Evolutionary conservation across 1,140 invertebrate species (phyloP), one percentile per base, ranked within the genome.

Genomic region (Orius insidiosus): DNA sequence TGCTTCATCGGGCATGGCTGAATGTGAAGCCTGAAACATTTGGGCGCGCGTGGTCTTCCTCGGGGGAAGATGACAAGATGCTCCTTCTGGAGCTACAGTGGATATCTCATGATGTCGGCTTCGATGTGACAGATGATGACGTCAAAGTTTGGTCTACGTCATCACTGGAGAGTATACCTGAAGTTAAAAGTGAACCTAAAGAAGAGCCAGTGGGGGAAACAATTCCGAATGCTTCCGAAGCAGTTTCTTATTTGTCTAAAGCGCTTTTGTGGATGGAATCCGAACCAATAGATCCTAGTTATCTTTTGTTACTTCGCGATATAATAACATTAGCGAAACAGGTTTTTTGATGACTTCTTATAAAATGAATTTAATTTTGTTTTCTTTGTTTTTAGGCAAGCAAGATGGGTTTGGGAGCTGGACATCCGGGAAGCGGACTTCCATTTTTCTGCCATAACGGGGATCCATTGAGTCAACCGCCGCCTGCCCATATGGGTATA

Each of bases 401-500:
- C 58, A 90, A 90, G 72, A 88, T 92, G 72, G 85, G 85, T 51
- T 66, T 90, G 52, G 66, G 67, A 16, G 66, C 71, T 37, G 69
- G 77, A 14, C 74, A 78, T 62, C 70, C 75, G 46, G 73, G 77
- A 14, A 69, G 71, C 13, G 70, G 74, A 7, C 63, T 89, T 49
- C 80, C 84, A 14, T 83, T 89, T 63, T 92, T 94, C 68, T 90
- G 88, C 63, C 85, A 85, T 56, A 89, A 86, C 60, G 87, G 87
- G 43, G 71, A 71, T 38, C 75, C 75, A 36, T 76, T 83, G 56
- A 66, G 86, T 54, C 87, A 90, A 65, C 90, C 90, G 46, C 90
- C 92, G 14, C 90, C 92, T 9, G 90, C 92, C 53, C 90, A 95
- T 63, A 95, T 93, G 85, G 90, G 90, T 56, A 93, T 94, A 56